Evolutionary conservation across 2,113 vertebrate species (phyloP).

Genomic region (Vulpes ferrilata): DNA sequence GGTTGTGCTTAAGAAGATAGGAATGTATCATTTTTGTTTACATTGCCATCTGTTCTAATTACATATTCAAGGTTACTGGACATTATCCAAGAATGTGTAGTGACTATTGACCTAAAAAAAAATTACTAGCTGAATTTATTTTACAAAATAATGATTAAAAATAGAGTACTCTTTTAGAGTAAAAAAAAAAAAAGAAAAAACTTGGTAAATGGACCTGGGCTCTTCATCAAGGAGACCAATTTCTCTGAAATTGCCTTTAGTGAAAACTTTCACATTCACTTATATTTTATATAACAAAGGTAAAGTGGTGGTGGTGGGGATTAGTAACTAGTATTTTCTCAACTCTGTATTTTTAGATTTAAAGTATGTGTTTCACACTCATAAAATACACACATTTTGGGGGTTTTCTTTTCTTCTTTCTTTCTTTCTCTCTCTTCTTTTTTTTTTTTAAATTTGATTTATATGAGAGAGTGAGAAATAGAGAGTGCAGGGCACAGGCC

Average conservation of each 20-base stretch:
- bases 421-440: too few species aligned
- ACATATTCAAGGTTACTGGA: constrained; percentile 43
- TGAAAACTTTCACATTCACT: background rate
- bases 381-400: background rate
- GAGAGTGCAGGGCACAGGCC: background rate
- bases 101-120: background rate
- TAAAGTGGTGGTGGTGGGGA: background rate
- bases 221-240: background rate
- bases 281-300: background rate
- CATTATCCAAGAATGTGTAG: constrained; percentile 37
- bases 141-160: constrained; percentile 43
- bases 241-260: background rate
- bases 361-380: background rate
- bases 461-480: background rate
- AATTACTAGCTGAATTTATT: background rate
- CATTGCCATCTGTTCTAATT: constrained; percentile 61
- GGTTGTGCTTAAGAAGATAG: background rate
- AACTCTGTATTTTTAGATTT: background rate
- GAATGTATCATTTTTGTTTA: constrained; percentile 31
- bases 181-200: background rate
- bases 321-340: background rate
- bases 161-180: background rate
- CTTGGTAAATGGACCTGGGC: background rate
- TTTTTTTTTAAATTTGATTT: background rate
- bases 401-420: background rate